Evolutionary conservation across 1,140 invertebrate species (phyloP), one percentile per base, ranked within the genome.

Genomic region (Tetramorium simillimum): DNA sequence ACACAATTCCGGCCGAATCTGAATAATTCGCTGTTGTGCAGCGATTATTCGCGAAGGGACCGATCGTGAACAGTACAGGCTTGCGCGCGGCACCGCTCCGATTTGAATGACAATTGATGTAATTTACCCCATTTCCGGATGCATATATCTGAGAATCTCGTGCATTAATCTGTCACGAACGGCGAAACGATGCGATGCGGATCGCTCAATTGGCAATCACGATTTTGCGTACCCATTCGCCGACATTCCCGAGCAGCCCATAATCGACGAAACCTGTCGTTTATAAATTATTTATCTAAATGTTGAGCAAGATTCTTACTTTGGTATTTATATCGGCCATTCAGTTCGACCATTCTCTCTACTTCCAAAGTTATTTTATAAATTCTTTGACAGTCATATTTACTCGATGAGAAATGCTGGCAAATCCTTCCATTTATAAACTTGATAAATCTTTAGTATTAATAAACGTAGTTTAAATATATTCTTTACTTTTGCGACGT

Each of bases 71-170:
- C 28, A 60, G 21, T 24, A 33, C 53, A 21, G 12, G 51, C 16
- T 73, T 53, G 53, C 33, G 14, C 49, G n/a, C 10, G 21, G 58
- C 43, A 40, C n/a, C 24, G 37, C 24, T 82, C 28, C n/a, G 33
- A 70, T 70, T 81, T 62, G 67, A 75, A 62, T 73, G 18, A 82
- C 53, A 82, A 73, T 78, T n/a, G 46, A 51, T 16, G 6, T 78
- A 46, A 85, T 85, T 85, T 53, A 58, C 1, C 12, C 21, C 7
- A 40, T 76, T 85, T 51, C 53, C 56, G 58, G 58, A 76, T 37
- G 14, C 40, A 18, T 33, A 33, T 33, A 33, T 58, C 14, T 33
- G 73, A 73, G 16, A 1, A 73, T 28, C 33, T 56, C 16, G 12
- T 53, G 78, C 49, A 70, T 81, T 73, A 82, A 84, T 84, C n/a